A percentile compares a stretch with the other conserved stretches of the same genome.
phyloP scores from a whole-genome alignment of 2,797 vertebrate species.

The Acrossocheilus wenchowensis region DNA sequence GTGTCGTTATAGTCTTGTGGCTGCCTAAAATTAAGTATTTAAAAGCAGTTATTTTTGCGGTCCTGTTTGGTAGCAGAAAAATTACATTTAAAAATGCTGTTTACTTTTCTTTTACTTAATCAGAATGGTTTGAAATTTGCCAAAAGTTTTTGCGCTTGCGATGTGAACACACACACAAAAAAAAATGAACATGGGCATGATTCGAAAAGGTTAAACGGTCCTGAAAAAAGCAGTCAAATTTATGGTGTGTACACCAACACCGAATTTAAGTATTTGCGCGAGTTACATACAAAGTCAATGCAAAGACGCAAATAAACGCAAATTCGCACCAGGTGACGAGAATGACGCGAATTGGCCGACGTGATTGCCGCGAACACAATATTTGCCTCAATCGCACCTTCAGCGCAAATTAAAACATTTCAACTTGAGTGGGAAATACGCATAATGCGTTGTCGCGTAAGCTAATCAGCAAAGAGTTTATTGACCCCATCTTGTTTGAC shows the following conservation, averaged over 20 bases:
- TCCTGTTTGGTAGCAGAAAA: background rate
- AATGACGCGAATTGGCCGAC: background rate
- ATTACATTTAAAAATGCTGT: background rate
- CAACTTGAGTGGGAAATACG: too few relatives aligned
- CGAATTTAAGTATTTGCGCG: background rate
- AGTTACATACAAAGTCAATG: background rate
- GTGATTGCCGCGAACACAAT: background rate
- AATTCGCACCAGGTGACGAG: background rate
- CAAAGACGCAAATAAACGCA: background rate
- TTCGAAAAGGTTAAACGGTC: background rate
- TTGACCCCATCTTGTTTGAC: background rate
- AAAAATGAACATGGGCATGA: background rate
- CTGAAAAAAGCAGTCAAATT: background rate
- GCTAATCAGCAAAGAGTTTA: background rate
- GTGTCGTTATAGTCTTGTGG: constrained; percentile 82
- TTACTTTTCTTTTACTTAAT: background rate
- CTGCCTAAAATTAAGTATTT: constrained; percentile 68
- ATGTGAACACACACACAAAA: background rate
- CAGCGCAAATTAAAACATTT: too few relatives aligned
- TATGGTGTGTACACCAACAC: background rate
- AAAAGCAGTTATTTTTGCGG: background rate
- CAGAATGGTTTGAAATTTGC: background rate
- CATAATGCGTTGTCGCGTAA: too few relatives aligned
- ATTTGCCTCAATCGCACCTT: too few relatives aligned
- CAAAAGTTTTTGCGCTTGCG: too few relatives aligned